Conservation (phyloP, 2,797 vertebrate genomes). For the Prionace glauca region DNA sequence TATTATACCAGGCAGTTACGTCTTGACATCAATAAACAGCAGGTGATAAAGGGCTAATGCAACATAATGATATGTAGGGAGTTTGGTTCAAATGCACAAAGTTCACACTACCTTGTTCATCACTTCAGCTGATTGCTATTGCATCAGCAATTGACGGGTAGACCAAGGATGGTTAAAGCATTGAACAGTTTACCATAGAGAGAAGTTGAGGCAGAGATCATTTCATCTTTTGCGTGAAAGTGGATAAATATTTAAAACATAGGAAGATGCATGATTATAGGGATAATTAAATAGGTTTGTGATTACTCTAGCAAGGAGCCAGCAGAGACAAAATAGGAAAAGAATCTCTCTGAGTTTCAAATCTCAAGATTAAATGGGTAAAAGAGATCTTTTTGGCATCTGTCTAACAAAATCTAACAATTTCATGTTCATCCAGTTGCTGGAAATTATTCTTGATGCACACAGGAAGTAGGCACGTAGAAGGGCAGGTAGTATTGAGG, state of each 20-base stretch:
- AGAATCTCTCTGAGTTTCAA: not conserved
- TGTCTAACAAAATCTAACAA: not conserved
- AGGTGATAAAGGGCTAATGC: not conserved
- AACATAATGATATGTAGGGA: not conserved
- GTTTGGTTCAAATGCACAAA: not conserved
- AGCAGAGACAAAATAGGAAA: not conserved
- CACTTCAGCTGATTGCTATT: not conserved
- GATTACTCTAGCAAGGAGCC: not conserved
- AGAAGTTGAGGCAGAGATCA: not conserved
- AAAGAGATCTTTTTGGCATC: not conserved
- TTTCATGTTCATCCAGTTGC: not conserved
- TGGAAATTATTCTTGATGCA: not conserved
- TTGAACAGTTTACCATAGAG: not conserved
- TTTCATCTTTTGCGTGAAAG: not conserved
- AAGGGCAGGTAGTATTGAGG: no score
- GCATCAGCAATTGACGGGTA: not conserved
- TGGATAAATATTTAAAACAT: not conserved
- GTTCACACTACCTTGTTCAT: not conserved
- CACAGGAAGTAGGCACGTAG: not conserved
- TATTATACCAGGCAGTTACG: not conserved
- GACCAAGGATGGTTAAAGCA: not conserved
- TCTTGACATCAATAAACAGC: not conserved
- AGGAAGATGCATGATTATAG: not conserved
- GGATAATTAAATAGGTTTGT: not conserved
- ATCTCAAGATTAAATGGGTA: not conserved